These are phyloP conservation scores for Disparrhopalites patrizii DNA, from an alignment of 2,888 invertebrate species.

Conservation along the genomic window DNA sequence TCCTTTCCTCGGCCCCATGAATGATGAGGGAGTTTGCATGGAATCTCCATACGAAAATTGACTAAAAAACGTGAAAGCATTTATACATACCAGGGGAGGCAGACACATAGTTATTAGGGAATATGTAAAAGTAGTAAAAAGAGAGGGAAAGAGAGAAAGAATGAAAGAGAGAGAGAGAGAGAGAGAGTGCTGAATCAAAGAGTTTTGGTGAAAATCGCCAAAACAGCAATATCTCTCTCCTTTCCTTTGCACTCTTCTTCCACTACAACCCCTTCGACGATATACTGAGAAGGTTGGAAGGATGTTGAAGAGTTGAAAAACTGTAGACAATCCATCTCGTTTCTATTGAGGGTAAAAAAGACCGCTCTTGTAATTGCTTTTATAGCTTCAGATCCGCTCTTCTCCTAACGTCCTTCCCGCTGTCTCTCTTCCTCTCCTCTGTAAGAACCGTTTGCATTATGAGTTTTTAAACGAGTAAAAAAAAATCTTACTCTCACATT, in stretches of 20 bases:
- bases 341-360: constrained; percentile 30
- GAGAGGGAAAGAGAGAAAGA: no score
- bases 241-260: constrained; percentile 16
- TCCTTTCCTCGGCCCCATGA: no score
- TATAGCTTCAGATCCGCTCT: constrained; percentile 17
- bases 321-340: constrained; percentile 18
- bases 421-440: not conserved
- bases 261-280: no score
- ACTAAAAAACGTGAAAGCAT: constrained; percentile 5
- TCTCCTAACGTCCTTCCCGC: not conserved
- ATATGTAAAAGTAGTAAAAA: no score
- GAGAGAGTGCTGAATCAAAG: constrained; percentile 19
- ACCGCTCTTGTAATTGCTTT: constrained; percentile 34
- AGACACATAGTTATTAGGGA: not conserved
- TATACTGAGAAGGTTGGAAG: constrained; percentile 11
- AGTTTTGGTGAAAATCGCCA: constrained; percentile 23
- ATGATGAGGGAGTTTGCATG: no score
- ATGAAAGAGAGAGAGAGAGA: not conserved
- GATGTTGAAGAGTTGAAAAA: constrained; percentile 1
- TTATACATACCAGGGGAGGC: not conserved
- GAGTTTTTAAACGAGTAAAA: constrained; percentile 22
- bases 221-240: constrained; percentile 28
- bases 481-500: constrained; percentile 25
- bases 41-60: no score
- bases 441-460: not conserved